phyloP scores from a whole-genome alignment of 92 coral and sea anemone genomes.

The Meandrina meandrites region DNA sequence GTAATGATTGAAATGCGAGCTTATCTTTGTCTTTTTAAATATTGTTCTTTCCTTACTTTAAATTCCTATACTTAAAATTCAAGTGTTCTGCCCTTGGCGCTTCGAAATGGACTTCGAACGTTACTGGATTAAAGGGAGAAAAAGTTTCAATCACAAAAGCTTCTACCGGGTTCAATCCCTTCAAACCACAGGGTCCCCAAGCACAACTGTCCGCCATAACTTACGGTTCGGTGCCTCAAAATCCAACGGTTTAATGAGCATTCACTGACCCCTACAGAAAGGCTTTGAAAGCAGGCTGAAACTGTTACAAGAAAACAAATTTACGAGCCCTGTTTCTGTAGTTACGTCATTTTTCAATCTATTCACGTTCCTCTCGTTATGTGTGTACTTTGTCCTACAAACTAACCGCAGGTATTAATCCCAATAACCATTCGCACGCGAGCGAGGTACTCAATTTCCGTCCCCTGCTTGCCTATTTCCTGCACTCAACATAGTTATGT shows the following conservation, averaged over 20 bases:
- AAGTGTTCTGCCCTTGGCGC: neutral
- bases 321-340: neutral
- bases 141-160: neutral
- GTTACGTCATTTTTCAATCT: neutral
- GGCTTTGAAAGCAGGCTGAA: too few species aligned
- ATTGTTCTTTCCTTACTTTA: neutral
- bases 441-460: neutral
- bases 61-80: neutral
- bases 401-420: neutral
- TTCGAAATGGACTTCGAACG: neutral
- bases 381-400: neutral
- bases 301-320: neutral
- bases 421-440: neutral
- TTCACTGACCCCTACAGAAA: neutral
- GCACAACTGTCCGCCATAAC: neutral
- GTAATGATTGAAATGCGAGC: neutral
- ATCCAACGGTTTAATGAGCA: neutral
- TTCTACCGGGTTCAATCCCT: neutral
- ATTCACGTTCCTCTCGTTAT: neutral
- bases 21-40: conserved; percentile 1
- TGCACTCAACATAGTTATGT: neutral
- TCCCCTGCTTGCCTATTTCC: neutral
- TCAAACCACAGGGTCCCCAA: too few species aligned
- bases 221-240: neutral
- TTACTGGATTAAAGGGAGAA: too few species aligned